Base-by-base conservation (phyloP, 2,113 vertebrate species). In the Phaethornis superciliosus region DNA sequence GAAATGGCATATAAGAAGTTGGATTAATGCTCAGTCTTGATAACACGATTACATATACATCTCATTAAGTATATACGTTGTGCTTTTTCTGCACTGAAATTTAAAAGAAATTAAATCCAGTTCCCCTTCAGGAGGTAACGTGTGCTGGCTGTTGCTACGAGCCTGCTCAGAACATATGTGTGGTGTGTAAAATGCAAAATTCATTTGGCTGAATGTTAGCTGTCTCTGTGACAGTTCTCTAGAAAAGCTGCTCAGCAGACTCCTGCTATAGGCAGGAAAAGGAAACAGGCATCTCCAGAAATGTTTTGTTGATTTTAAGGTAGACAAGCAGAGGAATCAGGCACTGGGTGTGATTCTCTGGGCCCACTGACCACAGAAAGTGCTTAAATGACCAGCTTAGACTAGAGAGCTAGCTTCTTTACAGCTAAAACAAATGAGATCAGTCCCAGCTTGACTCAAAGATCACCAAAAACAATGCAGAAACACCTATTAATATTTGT, bases 161-260 rank as follows among this genome's bases (percentile, higher is more conserved):
- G 2, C 28, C 22, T 37, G 23, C 26, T 85, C 44, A 76, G 44
- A 70, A 32, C 8, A 55, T 4, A 32, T 20, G 6, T 19, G 12
- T 59, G 22, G 19, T 60, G 7, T 27, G 59, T 37, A 56, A 67
- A 71, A 70, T 27, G 22, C 15, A 90, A 47, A 70, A 62, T 19
- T 58, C 3, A 8, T 42, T 18, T 70, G 28, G 42, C 1, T n/a
- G 12, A 69, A 46, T 24, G 17, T 54, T 70, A 52, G n/a, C 5
- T 9, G 22, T 44, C 15, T 13, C 2, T 0, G 21, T 32, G 14
- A 49, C 1, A 40, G 23, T 21, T 10, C 27, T 63, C 30, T 8
- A 40, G 56, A 51, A 67, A 19, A 74, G 40, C 52, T 70, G 30
- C 9, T 92, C 18, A 87, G n/a, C 59, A 54, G 52, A 32, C 2